A percentile compares a stretch with the other conserved stretches of the same genome.
Conservation (phyloP, 2,888 invertebrate species). For the Parnassius orleans region DNA sequence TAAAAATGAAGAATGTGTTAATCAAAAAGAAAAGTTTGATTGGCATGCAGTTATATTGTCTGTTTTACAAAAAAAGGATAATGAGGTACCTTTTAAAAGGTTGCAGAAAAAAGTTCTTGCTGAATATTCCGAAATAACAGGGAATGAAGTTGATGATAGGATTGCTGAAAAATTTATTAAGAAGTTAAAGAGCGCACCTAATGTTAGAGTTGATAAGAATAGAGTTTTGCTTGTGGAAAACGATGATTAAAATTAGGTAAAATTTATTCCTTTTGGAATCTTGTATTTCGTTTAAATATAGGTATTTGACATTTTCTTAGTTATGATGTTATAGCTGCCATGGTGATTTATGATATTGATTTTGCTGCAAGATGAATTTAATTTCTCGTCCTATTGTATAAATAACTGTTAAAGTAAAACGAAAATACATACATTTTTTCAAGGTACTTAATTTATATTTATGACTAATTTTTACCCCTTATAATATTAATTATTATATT, state of each 20-base stretch:
- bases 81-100: slow-evolving; percentile 86
- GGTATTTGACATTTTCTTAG: slow-evolving; percentile 12
- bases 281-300: not conserved
- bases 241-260: slow-evolving; percentile 22
- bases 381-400: slow-evolving; percentile 5
- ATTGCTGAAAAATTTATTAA: slow-evolving; percentile 86
- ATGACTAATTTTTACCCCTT: too few species aligned
- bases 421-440: not conserved
- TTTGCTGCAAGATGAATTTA: too few species aligned
- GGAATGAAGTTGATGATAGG: slow-evolving; percentile 80
- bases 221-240: slow-evolving; percentile 67
- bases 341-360: not conserved
- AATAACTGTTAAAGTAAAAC: slow-evolving; percentile 8
- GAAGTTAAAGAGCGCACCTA: slow-evolving; percentile 84
- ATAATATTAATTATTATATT: too few species aligned
- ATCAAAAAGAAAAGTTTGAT: slow-evolving; percentile 62
- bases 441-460: not conserved
- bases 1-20: slow-evolving; percentile 56
- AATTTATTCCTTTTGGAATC: slow-evolving; percentile 5
- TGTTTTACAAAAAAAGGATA: slow-evolving; percentile 76
- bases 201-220: slow-evolving; percentile 83
- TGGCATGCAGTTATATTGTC: slow-evolving; percentile 76
- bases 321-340: not conserved
- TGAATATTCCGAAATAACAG: slow-evolving; percentile 80
- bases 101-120: slow-evolving; percentile 88